Percentiles rank a stretch among this genome's conserved stretches.
These are phyloP conservation scores for Gerris lacustris DNA, from an alignment of 2,888 invertebrate genomes.

Conservation along the genomic window DNA sequence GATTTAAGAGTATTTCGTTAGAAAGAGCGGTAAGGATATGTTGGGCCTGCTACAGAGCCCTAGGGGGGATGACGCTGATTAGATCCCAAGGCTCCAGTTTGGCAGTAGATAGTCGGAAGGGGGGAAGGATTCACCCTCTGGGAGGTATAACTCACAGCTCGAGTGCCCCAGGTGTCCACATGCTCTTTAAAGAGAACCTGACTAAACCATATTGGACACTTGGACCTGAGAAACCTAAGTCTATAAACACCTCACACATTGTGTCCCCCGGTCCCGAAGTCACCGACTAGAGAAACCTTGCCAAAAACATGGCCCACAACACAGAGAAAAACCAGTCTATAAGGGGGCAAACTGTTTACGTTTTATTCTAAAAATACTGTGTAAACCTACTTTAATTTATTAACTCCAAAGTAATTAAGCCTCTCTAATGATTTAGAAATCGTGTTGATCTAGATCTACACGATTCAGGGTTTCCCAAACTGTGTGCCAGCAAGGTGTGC, in stretches of 20 bases:
- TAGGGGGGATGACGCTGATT: not conserved
- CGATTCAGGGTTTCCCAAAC: no score
- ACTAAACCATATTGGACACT: conserved; percentile 5
- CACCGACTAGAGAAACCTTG: not conserved
- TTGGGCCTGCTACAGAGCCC: no score
- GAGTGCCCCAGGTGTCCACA: not conserved
- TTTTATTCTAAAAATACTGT: no score
- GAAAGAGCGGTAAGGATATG: no score
- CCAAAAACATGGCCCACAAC: not conserved
- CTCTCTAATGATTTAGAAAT: no score
- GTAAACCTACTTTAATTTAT: no score
- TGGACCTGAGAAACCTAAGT: not conserved
- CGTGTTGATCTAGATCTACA: no score
- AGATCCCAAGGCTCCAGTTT: not conserved
- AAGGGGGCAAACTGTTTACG: no score
- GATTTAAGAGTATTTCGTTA: no score
- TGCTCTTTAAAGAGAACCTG: not conserved
- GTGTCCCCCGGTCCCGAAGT: not conserved
- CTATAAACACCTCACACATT: not conserved
- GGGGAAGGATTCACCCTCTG: not conserved
- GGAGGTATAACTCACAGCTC: not conserved
- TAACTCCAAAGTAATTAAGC: no score
- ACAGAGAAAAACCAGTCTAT: no score
- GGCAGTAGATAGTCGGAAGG: not conserved
- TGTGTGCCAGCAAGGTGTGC: no score